Percentiles rank a stretch among this genome's conserved stretches.
Evolutionary conservation across 2,888 invertebrate genomes (phyloP).

Genomic region (Dimorphilus gyrociliatus): DNA sequence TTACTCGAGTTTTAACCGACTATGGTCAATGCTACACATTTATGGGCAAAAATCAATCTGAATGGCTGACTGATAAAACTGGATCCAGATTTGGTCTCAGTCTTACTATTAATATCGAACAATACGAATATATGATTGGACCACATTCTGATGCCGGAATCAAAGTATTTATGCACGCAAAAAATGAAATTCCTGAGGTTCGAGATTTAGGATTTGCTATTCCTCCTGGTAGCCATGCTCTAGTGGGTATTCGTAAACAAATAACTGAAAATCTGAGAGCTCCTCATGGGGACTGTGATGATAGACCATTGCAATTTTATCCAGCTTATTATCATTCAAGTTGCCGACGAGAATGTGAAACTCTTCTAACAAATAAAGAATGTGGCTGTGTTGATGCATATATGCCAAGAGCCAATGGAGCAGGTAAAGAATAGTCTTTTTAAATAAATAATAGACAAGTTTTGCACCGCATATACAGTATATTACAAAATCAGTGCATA

Average conservation of each 20-base stretch:
- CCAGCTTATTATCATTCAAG: constrained; percentile 9
- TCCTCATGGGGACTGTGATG: constrained; percentile 11
- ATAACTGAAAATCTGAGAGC: constrained; percentile 9
- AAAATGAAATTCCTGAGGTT: constrained; percentile 10
- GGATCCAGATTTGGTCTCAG: constrained; percentile 13
- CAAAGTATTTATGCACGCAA: constrained; percentile 12
- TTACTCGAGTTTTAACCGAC: constrained; percentile 10
- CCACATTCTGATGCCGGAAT: constrained; percentile 13
- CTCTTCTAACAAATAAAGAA: constrained; percentile 4
- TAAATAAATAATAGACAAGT: not conserved
- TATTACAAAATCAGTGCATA: not conserved
- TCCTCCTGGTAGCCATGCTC: constrained; percentile 12
- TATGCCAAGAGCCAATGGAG: constrained; percentile 10
- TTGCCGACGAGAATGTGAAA: constrained; percentile 12
- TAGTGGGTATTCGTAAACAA: constrained; percentile 9
- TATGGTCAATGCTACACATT: constrained; percentile 14
- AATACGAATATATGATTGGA: constrained; percentile 13
- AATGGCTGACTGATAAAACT: no score
- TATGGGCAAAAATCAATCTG: constrained; percentile 7
- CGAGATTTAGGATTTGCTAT: constrained; percentile 13
- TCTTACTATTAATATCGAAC: constrained; percentile 13
- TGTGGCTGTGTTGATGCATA: constrained; percentile 12
- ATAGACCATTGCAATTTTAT: constrained; percentile 5
- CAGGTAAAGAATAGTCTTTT: constrained; percentile 1
- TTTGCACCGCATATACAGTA: not conserved